These are phyloP conservation scores for Holcopasites calliopsidis DNA, from an alignment of 1,140 invertebrate species.

Conservation along the genomic window DNA sequence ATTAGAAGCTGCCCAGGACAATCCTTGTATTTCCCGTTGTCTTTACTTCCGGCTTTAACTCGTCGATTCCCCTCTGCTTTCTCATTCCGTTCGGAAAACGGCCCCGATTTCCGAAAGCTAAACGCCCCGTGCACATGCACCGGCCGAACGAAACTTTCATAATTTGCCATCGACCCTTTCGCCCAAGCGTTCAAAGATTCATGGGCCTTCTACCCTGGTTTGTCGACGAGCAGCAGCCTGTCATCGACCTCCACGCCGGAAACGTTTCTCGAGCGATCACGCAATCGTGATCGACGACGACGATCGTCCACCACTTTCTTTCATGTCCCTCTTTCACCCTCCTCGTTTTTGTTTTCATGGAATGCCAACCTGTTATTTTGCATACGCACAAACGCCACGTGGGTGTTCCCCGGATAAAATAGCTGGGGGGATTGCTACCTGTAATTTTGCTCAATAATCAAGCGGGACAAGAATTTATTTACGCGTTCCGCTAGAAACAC, in stretches of 20 bases:
- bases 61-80: too few relatives aligned
- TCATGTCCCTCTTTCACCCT: background rate
- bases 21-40: too few relatives aligned
- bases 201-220: constrained; percentile 1
- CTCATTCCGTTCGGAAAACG: background rate
- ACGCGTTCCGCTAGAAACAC: background rate
- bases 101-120: background rate
- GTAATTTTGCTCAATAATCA: background rate
- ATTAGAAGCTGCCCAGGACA: too few relatives aligned
- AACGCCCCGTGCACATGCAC: background rate
- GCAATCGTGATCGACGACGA: constrained; percentile 24
- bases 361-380: constrained; percentile 19
- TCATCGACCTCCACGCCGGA: constrained; percentile 10
- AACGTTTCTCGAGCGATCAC: constrained; percentile 28
- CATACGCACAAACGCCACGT: background rate
- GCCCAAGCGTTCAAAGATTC: constrained; percentile 40
- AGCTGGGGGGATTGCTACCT: background rate
- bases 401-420: background rate
- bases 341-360: background rate
- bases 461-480: background rate
- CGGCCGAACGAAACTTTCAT: constrained; percentile 39
- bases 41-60: too few relatives aligned
- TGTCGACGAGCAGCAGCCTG: constrained; percentile 12
- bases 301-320: constrained; percentile 5
- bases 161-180: constrained; percentile 39